Conservation (phyloP, 2,113 vertebrate species). For the Ameiurus melas region DNA sequence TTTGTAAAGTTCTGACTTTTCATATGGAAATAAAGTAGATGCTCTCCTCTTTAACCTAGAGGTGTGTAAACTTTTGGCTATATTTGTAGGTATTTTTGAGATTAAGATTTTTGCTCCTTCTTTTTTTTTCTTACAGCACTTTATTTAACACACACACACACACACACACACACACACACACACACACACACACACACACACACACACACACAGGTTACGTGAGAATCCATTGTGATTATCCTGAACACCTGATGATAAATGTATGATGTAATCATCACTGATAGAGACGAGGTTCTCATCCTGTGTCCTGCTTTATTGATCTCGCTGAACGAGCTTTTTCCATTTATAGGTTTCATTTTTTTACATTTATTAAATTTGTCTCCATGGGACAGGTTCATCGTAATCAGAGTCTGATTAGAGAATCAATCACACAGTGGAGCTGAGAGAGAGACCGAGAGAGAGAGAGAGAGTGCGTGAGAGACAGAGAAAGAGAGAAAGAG, state of each 20-base stretch:
- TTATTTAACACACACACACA: not conserved
- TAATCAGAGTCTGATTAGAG: constrained; percentile 56
- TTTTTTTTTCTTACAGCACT: no score
- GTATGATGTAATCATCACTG: constrained; percentile 16
- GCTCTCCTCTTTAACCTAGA: no score
- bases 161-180: not conserved
- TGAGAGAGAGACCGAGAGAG: constrained; percentile 23
- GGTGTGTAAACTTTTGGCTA: no score
- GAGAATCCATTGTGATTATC: constrained; percentile 30
- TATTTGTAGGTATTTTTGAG: no score
- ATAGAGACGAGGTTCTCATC: constrained; percentile 37
- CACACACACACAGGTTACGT: not conserved
- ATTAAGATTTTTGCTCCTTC: no score
- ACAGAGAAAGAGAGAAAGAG: constrained; percentile 1
- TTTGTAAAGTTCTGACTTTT: not conserved
- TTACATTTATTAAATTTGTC: not conserved
- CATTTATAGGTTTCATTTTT: constrained; percentile 41
- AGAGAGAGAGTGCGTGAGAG: constrained; percentile 1
- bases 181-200: not conserved
- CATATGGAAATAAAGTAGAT: no score
- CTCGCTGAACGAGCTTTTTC: constrained; percentile 38
- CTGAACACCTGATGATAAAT: constrained; percentile 36
- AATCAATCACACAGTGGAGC: constrained; percentile 52
- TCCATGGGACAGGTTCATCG: constrained; percentile 38
- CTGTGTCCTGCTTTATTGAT: constrained; percentile 51